These are phyloP conservation scores for Galemys pyrenaicus DNA, from an alignment of 2,113 vertebrate species.

Conservation along the genomic window DNA sequence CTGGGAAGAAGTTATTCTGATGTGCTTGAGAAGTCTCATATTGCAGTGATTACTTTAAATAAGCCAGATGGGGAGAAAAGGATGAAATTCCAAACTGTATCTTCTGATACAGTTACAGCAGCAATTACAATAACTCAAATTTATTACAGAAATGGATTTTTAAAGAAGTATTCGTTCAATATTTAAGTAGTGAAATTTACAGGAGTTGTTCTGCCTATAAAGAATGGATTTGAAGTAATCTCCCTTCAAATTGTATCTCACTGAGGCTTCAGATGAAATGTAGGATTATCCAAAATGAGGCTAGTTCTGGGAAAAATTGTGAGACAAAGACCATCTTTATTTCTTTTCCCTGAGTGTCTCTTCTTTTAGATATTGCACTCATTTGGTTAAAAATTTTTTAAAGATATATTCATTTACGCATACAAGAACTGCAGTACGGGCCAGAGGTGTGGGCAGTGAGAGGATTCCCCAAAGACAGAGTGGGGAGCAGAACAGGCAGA, in stretches of 20 bases:
- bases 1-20: not conserved
- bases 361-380: not conserved
- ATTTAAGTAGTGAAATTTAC: not conserved
- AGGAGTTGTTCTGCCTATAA: not conserved
- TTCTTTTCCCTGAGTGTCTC: not conserved
- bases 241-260: not conserved
- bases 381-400: not conserved
- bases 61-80: not conserved
- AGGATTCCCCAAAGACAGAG: no score
- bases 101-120: not conserved
- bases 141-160: not conserved
- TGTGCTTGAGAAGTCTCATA: not conserved
- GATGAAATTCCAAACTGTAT: not conserved
- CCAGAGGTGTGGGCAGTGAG: no score
- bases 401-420: no score
- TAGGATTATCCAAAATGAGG: not conserved
- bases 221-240: not conserved
- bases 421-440: no score
- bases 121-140: not conserved
- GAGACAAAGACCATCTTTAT: not conserved
- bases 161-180: not conserved
- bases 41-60: not conserved
- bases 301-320: not conserved
- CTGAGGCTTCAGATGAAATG: not conserved
- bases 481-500: no score